Evolutionary conservation across 2,888 invertebrate genomes (phyloP).

Genomic region (Operophtera brumata): DNA sequence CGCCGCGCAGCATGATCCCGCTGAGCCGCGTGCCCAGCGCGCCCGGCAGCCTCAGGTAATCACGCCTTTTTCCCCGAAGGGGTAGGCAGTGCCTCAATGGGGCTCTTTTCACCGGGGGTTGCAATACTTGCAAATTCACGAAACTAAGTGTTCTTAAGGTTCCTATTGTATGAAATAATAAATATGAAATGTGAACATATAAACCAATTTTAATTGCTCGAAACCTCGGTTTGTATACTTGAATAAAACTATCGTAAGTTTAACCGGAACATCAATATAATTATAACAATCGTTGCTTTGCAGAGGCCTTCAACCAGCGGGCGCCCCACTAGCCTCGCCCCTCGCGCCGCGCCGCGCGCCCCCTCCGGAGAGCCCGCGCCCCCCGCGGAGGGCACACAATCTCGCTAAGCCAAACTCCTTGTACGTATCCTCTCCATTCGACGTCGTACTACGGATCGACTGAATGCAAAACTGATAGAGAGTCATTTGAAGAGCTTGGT

Average conservation of each 20-base stretch:
- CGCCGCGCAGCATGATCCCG: conserved; percentile 56
- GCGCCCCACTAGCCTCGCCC: conserved; percentile 58
- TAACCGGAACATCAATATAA: no score
- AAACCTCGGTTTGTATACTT: no score
- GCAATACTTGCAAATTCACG: no score
- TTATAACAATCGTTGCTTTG: not conserved
- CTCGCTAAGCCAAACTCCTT: conserved; percentile 63
- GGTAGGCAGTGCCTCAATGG: no score
- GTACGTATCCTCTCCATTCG: conserved; percentile 55
- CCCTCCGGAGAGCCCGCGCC: conserved; percentile 67
- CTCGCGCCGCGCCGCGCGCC: conserved; percentile 49
- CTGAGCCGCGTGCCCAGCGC: conserved; percentile 85
- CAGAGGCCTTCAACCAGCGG: conserved; percentile 62
- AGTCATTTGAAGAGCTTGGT: not conserved
- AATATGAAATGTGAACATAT: no score
- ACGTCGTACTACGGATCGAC: conserved; percentile 32
- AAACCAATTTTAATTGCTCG: no score
- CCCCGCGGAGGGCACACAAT: conserved; percentile 55
- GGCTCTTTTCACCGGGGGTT: no score
- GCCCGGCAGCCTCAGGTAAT: conserved; percentile 86
- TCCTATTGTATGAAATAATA: no score
- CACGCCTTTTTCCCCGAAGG: not conserved
- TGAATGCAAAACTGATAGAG: conserved; percentile 15
- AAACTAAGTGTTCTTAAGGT: no score
- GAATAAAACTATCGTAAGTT: no score